These are phyloP conservation scores for Hipposideros larvatus DNA, from an alignment of 2,797 vertebrate species.

Conservation along the genomic window DNA sequence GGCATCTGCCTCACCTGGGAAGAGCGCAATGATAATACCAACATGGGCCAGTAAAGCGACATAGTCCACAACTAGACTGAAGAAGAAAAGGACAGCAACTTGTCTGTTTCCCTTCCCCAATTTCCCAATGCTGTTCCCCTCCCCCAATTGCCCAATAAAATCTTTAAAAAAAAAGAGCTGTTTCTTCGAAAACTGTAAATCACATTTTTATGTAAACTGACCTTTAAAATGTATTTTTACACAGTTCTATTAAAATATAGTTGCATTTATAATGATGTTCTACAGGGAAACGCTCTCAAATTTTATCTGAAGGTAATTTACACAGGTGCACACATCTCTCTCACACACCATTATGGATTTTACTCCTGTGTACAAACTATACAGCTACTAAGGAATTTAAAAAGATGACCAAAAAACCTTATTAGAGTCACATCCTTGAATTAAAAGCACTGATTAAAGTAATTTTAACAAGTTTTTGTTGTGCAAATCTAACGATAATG, in stretches of 20 bases:
- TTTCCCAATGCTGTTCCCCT: too few species aligned
- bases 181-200: constrained; percentile 40
- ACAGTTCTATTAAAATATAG: constrained; percentile 30
- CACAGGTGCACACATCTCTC: not conserved
- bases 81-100: too few species aligned
- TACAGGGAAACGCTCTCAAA: constrained; percentile 28
- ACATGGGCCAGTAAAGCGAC: too few species aligned
- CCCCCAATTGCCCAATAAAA: too few species aligned
- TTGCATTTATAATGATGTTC: constrained; percentile 23
- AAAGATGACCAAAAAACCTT: constrained; percentile 36
- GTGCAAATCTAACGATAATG: constrained; percentile 68
- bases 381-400: constrained; percentile 29
- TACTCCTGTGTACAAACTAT: not conserved
- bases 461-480: constrained; percentile 68
- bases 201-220: constrained; percentile 48
- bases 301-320: constrained; percentile 35
- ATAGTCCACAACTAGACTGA: too few species aligned
- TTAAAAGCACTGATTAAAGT: constrained; percentile 74
- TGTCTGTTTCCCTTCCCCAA: too few species aligned
- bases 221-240: constrained; percentile 55
- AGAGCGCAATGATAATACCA: too few species aligned
- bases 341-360: constrained; percentile 16
- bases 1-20: too few species aligned
- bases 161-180: not conserved
- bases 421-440: constrained; percentile 62